Evolutionary conservation across 1,140 invertebrate species (phyloP), one percentile per base, ranked within the genome.

Genomic region (Drosophila pandora): DNA sequence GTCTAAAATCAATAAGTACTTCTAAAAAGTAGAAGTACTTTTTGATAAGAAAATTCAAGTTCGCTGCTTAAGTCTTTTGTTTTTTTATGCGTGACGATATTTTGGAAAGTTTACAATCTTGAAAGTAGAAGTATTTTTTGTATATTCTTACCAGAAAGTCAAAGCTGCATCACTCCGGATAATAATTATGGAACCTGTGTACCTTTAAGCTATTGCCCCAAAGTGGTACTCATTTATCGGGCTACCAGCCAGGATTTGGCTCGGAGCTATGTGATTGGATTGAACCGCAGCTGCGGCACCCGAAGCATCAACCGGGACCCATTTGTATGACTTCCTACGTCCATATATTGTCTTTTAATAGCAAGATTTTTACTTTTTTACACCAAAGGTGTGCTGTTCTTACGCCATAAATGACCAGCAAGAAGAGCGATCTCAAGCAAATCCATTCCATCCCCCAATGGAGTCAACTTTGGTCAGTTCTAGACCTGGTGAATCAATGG

Each of bases 31-130:
- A 17, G 0, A 17, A 17, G 17, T 17, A 17, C 17, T 17, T 17
- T 17, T 6, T 28, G 5, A 28, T 28, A 28, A 28, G 25, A 28
- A 28, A 28, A 28, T 45, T 37, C 41, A 55, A 81, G 84, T 89
- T 80, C 49, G 73, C 72, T 64, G 64, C 59, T 59, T 68, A 76
- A 90, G 81, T 89, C 81, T 85, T 87, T 87, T 87, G 78, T 87
- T 85, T 74, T 9, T 17, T 41, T 17, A 17, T 41, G 3, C 13
- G 13, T 13, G 17, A 37, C 34, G 2, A 28, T 28, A 28, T 0
- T 2, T 28, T 32, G 30, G 7, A 32, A 32, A 17, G 17, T 17
- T 17, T 17, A 17, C 17, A 17, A 17, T 1, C 17, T 17, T 17
- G 0, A 17, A 17, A 17, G 17, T 17, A 17, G 17, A 17, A 17